Evolutionary conservation across 2,888 invertebrate genomes (phyloP).

Genomic region (Xanthorhoe spadicearia): DNA sequence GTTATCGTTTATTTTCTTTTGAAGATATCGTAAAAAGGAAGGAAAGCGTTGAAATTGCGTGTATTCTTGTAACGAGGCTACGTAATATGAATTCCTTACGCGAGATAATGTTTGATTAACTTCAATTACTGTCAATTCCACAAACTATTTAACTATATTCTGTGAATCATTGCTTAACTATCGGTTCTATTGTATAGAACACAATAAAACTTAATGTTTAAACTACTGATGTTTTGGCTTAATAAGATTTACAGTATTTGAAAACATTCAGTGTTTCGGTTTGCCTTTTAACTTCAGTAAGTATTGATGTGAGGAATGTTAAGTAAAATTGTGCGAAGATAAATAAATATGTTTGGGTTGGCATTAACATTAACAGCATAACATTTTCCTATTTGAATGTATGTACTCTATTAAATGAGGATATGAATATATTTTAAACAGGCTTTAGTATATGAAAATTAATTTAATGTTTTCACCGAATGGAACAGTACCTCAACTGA

Average conservation of each 20-base stretch:
- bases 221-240: neutral
- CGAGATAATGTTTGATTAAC: neutral
- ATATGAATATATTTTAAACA: too few species aligned
- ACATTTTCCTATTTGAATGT: constrained; percentile 1
- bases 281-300: too few species aligned
- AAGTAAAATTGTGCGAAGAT: too few species aligned
- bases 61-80: neutral
- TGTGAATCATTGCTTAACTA: neutral
- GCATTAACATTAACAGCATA: too few species aligned
- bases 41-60: neutral
- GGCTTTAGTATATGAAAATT: too few species aligned
- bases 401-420: too few species aligned
- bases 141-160: neutral
- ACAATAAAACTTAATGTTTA: neutral
- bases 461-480: too few species aligned
- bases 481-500: too few species aligned
- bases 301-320: too few species aligned
- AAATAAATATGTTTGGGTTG: too few species aligned
- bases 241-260: too few species aligned
- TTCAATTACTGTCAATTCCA: neutral
- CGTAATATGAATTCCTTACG: neutral
- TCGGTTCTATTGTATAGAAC: neutral
- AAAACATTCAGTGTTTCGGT: too few species aligned
- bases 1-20: neutral
- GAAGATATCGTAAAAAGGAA: neutral